These are phyloP conservation scores for Euphydryas editha DNA, from an alignment of 2,888 invertebrate species.

Conservation along the genomic window DNA sequence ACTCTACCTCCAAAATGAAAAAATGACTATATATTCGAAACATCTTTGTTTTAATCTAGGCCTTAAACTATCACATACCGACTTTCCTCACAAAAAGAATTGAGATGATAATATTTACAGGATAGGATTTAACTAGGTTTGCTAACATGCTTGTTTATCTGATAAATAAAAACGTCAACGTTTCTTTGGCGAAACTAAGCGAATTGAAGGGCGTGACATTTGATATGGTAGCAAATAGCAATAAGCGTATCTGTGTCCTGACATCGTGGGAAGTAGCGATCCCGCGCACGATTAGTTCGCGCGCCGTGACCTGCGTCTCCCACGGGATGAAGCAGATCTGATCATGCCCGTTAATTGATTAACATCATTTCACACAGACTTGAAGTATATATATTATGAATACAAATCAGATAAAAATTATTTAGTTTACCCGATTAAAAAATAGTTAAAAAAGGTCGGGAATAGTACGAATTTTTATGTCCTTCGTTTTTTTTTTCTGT, in stretches of 20 bases:
- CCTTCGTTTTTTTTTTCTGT: no score
- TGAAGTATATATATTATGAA: conserved; percentile 2
- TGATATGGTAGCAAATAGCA: conserved; percentile 57
- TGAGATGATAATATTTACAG: no score
- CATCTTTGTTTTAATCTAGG: no score
- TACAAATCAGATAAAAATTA: neutral
- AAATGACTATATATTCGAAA: no score
- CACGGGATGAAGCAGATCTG: conserved; percentile 57
- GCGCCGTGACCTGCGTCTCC: conserved; percentile 57
- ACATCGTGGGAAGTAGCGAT: conserved; percentile 59
- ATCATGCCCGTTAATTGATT: conserved; percentile 57
- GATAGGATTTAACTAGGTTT: neutral
- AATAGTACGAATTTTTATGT: no score
- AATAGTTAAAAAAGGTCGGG: neutral
- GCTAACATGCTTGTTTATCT: neutral
- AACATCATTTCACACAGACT: conserved; percentile 45
- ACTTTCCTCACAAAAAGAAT: no score
- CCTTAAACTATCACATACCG: no score
- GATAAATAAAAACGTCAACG: conserved; percentile 38
- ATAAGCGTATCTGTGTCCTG: conserved; percentile 52
- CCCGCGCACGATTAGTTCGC: conserved; percentile 58
- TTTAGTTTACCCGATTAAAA: neutral
- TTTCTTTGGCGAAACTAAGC: conserved; percentile 41
- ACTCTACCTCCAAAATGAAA: no score
- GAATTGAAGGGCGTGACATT: conserved; percentile 63